Evolutionary conservation across 2,888 invertebrate species (phyloP), one percentile per base, ranked within the genome.

Genomic region (Drosophila formosana): DNA sequence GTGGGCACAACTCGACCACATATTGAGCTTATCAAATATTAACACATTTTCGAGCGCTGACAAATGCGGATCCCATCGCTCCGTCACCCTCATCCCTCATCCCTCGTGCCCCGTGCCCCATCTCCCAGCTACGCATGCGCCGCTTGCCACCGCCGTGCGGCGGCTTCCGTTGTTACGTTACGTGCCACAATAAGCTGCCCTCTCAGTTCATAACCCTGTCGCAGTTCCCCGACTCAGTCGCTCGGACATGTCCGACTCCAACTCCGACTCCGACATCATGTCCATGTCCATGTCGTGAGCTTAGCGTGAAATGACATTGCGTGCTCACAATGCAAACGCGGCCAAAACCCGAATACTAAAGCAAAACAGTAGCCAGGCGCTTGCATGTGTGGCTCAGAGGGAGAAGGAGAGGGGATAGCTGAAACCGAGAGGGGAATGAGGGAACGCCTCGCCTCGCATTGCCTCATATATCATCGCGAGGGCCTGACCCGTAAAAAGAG

Each of bases 21-120:
- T 88, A 85, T 83, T 73, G 85, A 75, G 83, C 80, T 82, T 86
- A 89, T 88, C 77, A 88, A 88, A 89, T 89, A 88, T 88, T 88
- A 89, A 89, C 81, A 89, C 80, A 83, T 88, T 86, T 78, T 62
- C 78, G 62, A 79, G 84, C 83, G 82, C 82, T 77, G 87, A 87
- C 83, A 81, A 69, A 75, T 77, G 75, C 74, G 79, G 83, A 71
- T 53, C 46, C 43, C 51, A 25, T 8, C 32, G 25, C 55, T 34
- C 50, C 5, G 2, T 37, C 4, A 4, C 4, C 25, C 41, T 39
- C 9, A 9, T 26, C n/a, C n/a, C n/a, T n/a, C n/a, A n/a, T 18
- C 18, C 18, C 18, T 18, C 18, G 18, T 18, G 18, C 18, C 18
- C 18, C 18, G 18, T 18, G 18, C 26, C 26, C 1, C 7, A 13